Conservation (phyloP, 2,888 invertebrate species). For the Chromoteleia sp. region DNA sequence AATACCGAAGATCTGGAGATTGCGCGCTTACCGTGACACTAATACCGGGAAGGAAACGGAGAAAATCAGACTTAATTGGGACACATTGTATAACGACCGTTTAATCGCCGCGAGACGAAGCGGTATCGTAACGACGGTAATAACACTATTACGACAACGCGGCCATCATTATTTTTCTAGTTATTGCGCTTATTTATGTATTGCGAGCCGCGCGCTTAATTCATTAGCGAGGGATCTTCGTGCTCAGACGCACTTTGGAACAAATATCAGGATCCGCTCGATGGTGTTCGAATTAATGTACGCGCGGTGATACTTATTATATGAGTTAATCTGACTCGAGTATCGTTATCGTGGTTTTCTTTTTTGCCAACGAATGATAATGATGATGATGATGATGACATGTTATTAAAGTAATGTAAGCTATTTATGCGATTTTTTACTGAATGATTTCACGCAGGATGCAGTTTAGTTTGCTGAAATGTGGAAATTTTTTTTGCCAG, state of each 20-base stretch:
- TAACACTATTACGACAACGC: constrained; percentile 64
- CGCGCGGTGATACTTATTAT: constrained; percentile 42
- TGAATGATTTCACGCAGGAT: constrained; percentile 54
- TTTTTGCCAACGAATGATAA: constrained; percentile 41
- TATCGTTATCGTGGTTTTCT: constrained; percentile 36
- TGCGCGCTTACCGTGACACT: constrained; percentile 84
- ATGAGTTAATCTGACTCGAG: constrained; percentile 31
- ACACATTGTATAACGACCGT: constrained; percentile 78
- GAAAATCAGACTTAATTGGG: constrained; percentile 83
- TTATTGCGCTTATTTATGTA: constrained; percentile 48
- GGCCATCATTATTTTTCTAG: constrained; percentile 61
- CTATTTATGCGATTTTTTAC: constrained; percentile 57
- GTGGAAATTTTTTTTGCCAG: constrained; percentile 38
- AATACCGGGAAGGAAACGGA: constrained; percentile 83
- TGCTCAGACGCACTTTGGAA: constrained; percentile 23
- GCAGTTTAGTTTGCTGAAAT: constrained; percentile 57
- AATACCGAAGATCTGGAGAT: constrained; percentile 83
- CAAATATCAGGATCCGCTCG: constrained; percentile 33
- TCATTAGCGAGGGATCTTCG: constrained; percentile 46
- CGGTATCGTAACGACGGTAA: constrained; percentile 54
- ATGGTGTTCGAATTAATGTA: constrained; percentile 33
- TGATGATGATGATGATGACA: constrained; percentile 53
- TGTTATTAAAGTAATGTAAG: constrained; percentile 52
- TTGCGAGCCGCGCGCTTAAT: constrained; percentile 41
- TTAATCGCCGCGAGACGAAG: constrained; percentile 72